These are phyloP conservation scores for Mesocentrotus franciscanus DNA, from an alignment of 53 echinoderm and acorn worm species.

Conservation along the genomic window DNA sequence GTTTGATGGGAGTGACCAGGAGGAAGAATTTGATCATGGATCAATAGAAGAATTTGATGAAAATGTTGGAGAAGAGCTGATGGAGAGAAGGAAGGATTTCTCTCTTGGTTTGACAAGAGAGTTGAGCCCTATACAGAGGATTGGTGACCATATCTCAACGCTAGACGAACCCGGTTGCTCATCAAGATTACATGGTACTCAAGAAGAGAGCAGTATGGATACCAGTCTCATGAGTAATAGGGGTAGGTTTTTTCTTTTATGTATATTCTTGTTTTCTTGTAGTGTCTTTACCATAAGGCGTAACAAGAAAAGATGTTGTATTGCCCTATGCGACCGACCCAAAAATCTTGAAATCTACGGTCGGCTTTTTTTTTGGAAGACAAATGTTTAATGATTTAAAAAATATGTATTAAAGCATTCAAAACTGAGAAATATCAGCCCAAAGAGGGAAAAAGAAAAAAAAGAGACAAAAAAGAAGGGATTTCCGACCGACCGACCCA, in stretches of 20 bases:
- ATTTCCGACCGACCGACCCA: no score
- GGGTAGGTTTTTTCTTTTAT: background rate
- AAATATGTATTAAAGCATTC: no score
- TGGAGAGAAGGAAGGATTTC: constrained; percentile 26
- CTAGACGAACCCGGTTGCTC: constrained; percentile 25
- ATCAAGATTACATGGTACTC: constrained; percentile 53
- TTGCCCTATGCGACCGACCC: no score
- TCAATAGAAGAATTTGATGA: background rate
- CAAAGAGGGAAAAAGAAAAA: no score
- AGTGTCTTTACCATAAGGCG: no score
- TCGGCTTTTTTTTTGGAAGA: no score
- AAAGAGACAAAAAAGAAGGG: no score
- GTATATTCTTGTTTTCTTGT: background rate
- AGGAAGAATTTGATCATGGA: background rate
- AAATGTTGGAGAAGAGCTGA: background rate
- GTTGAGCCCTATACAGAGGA: constrained; percentile 57
- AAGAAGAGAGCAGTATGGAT: constrained; percentile 57
- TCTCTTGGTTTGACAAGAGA: constrained; percentile 47
- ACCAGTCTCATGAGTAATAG: constrained; percentile 57
- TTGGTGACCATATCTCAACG: constrained; percentile 54
- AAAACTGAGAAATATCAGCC: no score
- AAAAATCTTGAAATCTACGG: no score
- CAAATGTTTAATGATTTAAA: no score
- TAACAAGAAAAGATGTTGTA: no score
- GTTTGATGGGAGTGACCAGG: background rate